phyloP scores from a whole-genome alignment of 2,113 vertebrate species.

The Fukomys damarensis region DNA sequence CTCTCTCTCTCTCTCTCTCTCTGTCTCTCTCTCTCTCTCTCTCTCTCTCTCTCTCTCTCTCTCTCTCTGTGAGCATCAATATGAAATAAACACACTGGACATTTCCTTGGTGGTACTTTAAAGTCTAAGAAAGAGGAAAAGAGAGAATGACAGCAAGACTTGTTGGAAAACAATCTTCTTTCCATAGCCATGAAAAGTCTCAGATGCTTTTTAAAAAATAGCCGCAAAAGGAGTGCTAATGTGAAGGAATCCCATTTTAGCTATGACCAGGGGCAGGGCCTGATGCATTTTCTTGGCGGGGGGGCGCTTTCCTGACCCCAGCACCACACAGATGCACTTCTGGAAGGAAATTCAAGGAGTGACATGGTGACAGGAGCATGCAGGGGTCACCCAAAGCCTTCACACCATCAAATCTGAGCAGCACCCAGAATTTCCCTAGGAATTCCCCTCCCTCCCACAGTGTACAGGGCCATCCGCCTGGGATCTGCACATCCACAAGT shows the following conservation, averaged over 20 bases:
- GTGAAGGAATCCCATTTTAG: neutral
- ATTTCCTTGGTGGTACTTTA: neutral
- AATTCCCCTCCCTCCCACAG: neutral
- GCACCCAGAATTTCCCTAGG: neutral
- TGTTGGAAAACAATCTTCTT: neutral
- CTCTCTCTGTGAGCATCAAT: neutral
- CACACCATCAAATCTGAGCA: rapidly evolving
- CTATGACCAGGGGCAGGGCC: neutral
- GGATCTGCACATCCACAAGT: neutral
- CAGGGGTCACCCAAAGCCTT: rapidly evolving
- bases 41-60: neutral
- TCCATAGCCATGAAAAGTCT: neutral
- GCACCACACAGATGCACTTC: neutral
- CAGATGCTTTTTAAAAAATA: neutral
- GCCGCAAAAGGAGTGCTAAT: neutral
- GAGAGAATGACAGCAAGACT: neutral
- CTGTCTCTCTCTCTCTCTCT: neutral
- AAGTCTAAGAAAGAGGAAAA: neutral
- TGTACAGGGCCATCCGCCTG: neutral
- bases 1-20: neutral
- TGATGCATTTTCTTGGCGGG: neutral
- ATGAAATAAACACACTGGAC: neutral
- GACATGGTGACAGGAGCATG: rapidly evolving
- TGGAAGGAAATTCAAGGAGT: neutral
- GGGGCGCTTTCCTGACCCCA: neutral